phyloP scores from a whole-genome alignment of 2,888 invertebrate genomes.

The Kryphioiulus occultus region DNA sequence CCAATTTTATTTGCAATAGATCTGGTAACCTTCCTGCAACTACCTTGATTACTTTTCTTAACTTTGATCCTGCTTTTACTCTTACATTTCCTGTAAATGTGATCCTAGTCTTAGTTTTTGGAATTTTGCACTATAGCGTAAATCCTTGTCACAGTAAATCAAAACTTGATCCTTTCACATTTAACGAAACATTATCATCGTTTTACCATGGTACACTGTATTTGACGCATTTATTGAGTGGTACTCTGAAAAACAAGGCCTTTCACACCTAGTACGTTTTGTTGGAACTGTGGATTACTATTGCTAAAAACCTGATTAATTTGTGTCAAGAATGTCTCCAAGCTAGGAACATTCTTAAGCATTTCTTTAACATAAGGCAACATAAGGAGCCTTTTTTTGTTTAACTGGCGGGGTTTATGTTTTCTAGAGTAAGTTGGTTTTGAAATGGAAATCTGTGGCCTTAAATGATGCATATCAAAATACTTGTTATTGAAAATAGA shows the following conservation, averaged over 20 bases:
- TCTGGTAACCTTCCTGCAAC: background rate
- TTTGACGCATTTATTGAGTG: background rate
- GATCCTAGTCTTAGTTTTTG: no score
- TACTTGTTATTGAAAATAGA: background rate
- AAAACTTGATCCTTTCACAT: background rate
- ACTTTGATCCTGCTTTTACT: background rate
- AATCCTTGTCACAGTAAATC: background rate
- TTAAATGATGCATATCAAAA: background rate
- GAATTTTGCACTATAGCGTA: background rate
- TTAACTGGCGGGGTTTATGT: background rate
- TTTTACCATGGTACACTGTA: background rate
- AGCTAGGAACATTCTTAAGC: background rate
- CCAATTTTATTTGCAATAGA: background rate
- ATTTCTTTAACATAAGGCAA: no score
- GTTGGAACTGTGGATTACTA: background rate
- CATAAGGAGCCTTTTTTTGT: no score
- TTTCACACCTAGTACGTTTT: background rate
- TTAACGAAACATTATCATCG: background rate
- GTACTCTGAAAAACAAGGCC: background rate
- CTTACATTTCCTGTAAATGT: background rate
- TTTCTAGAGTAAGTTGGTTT: background rate
- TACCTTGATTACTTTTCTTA: background rate
- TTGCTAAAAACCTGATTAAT: background rate
- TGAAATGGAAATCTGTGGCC: background rate
- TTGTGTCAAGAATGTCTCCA: background rate